A percentile compares a stretch with the other conserved stretches of the same genome.
Conservation (phyloP, 2,888 invertebrate genomes). For the Lycaena phlaeas region DNA sequence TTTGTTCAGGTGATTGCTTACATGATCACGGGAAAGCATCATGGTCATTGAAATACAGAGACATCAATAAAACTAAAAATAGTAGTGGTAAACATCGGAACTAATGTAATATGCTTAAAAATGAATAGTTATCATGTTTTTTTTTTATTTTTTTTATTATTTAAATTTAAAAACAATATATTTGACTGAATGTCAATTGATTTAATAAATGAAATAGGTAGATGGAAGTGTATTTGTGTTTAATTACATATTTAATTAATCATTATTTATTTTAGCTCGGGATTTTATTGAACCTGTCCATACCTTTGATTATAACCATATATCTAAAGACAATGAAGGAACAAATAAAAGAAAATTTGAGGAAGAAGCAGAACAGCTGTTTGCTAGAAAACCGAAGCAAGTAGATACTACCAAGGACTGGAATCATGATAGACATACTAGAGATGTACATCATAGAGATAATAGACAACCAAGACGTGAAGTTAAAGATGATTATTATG, state of each 20-base stretch:
- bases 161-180: too few relatives aligned
- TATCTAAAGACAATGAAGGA: slow-evolving; percentile 53
- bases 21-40: too few relatives aligned
- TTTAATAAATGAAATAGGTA: too few relatives aligned
- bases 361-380: slow-evolving; percentile 49
- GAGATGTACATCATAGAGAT: slow-evolving; percentile 25
- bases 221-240: too few relatives aligned
- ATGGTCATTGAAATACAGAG: too few relatives aligned
- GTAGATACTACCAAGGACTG: slow-evolving; percentile 30
- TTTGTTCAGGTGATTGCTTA: too few relatives aligned
- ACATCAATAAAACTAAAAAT: too few relatives aligned
- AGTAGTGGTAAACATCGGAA: too few relatives aligned
- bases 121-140: too few relatives aligned
- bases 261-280: slow-evolving; percentile 47
- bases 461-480: slow-evolving; percentile 17
- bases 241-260: not conserved
- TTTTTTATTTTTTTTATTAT: too few relatives aligned
- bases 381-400: slow-evolving; percentile 36
- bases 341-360: slow-evolving; percentile 45
- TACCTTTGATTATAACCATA: slow-evolving; percentile 81
- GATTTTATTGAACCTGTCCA: slow-evolving; percentile 76
- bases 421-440: slow-evolving; percentile 19
- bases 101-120: too few relatives aligned
- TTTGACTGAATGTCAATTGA: too few relatives aligned
- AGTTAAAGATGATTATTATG: slow-evolving; percentile 2